These are phyloP conservation scores for Nesoenas mayeri DNA, from an alignment of 2,113 vertebrate species.

Conservation along the genomic window DNA sequence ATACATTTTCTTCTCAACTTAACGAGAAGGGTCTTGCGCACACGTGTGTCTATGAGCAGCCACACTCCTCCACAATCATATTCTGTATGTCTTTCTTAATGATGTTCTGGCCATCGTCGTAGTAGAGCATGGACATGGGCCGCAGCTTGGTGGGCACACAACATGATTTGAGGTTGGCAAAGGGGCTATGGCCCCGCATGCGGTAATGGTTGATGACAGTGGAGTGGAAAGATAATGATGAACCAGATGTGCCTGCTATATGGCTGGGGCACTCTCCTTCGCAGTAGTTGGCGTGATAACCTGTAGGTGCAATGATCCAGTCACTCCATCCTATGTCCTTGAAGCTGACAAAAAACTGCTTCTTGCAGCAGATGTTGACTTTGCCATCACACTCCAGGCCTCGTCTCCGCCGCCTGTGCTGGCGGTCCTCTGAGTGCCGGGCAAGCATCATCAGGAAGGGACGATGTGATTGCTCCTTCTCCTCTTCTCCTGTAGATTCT, in stretches of 20 bases:
- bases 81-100: constrained; percentile 99
- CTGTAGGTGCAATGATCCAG: constrained; percentile 97
- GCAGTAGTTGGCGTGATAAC: constrained; percentile 97
- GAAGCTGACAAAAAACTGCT: constrained; percentile 96
- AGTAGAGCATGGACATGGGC: constrained; percentile 99
- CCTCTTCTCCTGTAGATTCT: constrained; percentile 75
- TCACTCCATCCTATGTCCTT: constrained; percentile 98
- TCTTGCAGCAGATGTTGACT: constrained; percentile 95
- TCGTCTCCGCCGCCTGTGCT: constrained; percentile 82
- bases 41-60: constrained; percentile 84
- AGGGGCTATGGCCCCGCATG: constrained; percentile 92
- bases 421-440: constrained; percentile 82
- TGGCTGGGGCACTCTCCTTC: constrained; percentile 96
- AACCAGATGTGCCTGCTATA: constrained; percentile 91
- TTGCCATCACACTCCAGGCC: constrained; percentile 97
- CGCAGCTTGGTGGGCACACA: constrained; percentile 95
- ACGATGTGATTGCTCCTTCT: constrained; percentile 91
- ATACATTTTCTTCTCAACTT: constrained; percentile 4
- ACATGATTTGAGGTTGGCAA: constrained; percentile 93
- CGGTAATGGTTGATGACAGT: constrained; percentile 98
- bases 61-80: constrained; percentile 99
- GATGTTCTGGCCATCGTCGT: constrained; percentile 96
- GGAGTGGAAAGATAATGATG: constrained; percentile 92
- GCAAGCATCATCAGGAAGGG: constrained; percentile 96
- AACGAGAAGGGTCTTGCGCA: not conserved